These are phyloP conservation scores for Craseonycteris thonglongyai DNA, from an alignment of 2,113 vertebrate genomes.

Conservation along the genomic window DNA sequence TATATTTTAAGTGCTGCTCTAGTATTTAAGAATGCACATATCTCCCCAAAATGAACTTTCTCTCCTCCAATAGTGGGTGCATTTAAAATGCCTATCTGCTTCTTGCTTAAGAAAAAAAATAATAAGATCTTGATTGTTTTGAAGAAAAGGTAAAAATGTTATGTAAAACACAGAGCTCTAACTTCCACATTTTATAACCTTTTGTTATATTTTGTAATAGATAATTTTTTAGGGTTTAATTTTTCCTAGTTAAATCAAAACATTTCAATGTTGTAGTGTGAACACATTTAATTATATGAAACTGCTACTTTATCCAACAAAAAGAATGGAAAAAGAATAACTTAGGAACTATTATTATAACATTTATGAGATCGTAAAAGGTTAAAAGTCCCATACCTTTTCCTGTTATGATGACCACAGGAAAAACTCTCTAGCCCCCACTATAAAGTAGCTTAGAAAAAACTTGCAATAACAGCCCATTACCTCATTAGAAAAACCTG, in stretches of 20 bases:
- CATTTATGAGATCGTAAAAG: background rate
- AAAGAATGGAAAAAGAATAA: background rate
- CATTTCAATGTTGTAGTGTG: background rate
- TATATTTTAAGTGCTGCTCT: background rate
- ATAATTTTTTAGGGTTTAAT: background rate
- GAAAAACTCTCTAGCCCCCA: background rate
- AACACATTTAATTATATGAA: background rate
- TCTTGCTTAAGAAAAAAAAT: background rate
- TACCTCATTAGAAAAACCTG: slow-evolving; percentile 31
- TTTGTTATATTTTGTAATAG: background rate
- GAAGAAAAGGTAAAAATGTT: background rate
- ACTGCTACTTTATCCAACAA: background rate
- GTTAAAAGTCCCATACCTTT: background rate
- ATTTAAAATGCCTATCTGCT: background rate
- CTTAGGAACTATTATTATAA: background rate
- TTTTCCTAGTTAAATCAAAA: background rate
- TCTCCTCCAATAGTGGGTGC: background rate
- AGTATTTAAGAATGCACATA: background rate
- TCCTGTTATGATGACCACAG: background rate
- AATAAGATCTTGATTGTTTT: background rate
- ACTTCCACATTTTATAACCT: background rate
- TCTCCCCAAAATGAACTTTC: background rate
- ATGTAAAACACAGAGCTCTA: background rate
- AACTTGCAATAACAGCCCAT: background rate
- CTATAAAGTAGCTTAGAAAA: background rate